Evolutionary conservation across 2,797 vertebrate genomes (phyloP).

Genomic region (Manis crassicaudata): DNA sequence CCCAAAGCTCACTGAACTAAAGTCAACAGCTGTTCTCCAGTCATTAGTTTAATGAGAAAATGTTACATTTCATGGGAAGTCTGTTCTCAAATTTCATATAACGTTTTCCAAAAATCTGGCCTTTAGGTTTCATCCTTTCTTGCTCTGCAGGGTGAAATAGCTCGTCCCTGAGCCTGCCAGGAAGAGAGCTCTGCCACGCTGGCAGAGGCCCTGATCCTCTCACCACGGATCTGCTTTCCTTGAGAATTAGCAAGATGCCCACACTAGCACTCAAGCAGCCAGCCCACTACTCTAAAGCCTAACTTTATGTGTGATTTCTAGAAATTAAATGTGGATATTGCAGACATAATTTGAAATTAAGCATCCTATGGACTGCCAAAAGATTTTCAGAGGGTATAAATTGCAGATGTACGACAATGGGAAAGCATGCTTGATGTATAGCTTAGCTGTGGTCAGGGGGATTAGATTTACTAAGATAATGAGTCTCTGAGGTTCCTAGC

Average conservation of each 20-base stretch:
- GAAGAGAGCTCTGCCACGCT: not conserved
- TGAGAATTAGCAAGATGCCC: not conserved
- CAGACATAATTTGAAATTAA: not conserved
- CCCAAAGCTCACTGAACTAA: slow-evolving; percentile 1
- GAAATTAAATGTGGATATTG: not conserved
- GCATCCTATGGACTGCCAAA: not conserved
- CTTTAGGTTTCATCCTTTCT: slow-evolving; percentile 47
- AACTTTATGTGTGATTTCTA: not conserved
- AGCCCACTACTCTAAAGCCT: not conserved
- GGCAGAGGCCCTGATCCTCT: rapidly evolving
- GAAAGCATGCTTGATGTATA: not conserved
- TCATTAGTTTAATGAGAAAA: slow-evolving; percentile 78
- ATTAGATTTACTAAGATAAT: not conserved
- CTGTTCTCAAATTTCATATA: slow-evolving; percentile 62
- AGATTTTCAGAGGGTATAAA: not conserved
- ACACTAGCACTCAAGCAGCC: rapidly evolving
- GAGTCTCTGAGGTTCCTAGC: not conserved
- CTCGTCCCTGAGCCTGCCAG: rapidly evolving
- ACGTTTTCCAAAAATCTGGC: slow-evolving; percentile 54
- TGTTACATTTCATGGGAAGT: slow-evolving; percentile 59
- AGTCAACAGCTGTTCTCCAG: slow-evolving; percentile 67
- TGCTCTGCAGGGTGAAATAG: not conserved
- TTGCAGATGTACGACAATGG: not conserved
- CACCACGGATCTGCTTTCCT: rapidly evolving
- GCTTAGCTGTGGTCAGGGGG: not conserved